Base-by-base conservation (phyloP, 2,797 vertebrate genomes). In the Geotrypetes seraphini region DNA sequence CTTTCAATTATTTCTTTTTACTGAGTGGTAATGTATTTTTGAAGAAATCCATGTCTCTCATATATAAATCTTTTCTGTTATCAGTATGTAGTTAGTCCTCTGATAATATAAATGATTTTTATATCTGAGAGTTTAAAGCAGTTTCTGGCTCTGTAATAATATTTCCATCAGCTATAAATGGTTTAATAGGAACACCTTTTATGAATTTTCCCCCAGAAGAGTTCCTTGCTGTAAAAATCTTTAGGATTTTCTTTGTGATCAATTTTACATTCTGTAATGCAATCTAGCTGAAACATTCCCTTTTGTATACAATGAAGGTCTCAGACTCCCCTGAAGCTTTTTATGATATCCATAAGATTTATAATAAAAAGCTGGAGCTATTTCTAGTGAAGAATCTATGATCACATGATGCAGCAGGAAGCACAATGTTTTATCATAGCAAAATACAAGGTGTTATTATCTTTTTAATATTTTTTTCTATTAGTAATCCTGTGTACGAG, bases 231-330 rank as follows among this genome's bases (percentile, higher is more conserved):
- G 48, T 14, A 59, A 48, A 63, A 53, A 47, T 19, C 18, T 31
- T 42, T 32, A 43, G 36, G 31, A 66, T 53, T 58, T 51, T 47
- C 43, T 43, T 47, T 37, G 39, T 42, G 44, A 40, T 36, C 53
- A 46, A 30, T 72, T 60, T 58, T 58, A 57, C 37, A 52, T 43
- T 55, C 7, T 12, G 30, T 62, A 58, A 62, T 43, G n/a, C 33
- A 39, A 10, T 42, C 22, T 54, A 15, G 30, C 46, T 25, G 35
- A 35, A 53, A 50, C 53, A 38, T 58, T 57, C 10, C 26, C 12
- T 3, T 19, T 44, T 54, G n/a, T 31, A 12, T 48, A n/a, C n/a
- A n/a, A n/a, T n/a, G n/a, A 20, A 52, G 17, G 28, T 7, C 37
- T 7, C 37, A 16, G 10, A 39, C n/a, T 25, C 7, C n/a, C n/a